Evolutionary conservation across 2,797 vertebrate species (phyloP).

Genomic region (Phrynocephalus forsythii): DNA sequence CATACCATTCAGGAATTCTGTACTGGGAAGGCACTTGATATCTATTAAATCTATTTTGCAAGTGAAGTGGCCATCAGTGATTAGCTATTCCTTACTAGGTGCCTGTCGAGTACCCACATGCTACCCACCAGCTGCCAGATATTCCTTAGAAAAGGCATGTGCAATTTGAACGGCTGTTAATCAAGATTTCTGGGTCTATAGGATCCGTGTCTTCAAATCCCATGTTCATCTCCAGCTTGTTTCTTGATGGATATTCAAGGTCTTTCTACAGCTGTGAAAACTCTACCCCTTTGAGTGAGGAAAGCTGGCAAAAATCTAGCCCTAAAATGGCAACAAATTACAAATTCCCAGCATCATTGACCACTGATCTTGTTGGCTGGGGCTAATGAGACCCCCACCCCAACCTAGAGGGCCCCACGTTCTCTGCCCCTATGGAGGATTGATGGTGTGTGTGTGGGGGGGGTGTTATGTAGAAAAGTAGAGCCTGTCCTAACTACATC

Average conservation of each 20-base stretch:
- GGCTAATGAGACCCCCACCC: neutral
- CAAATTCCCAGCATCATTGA: neutral
- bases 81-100: neutral
- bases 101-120: neutral
- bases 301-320: neutral
- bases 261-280: neutral
- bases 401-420: neutral
- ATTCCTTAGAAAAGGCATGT: neutral
- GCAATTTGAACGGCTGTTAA: no score
- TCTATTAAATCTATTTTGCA: neutral
- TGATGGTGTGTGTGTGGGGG: neutral
- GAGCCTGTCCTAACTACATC: fast-evolving
- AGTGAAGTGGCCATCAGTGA: neutral
- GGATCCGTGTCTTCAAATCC: neutral
- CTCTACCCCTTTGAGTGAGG: neutral
- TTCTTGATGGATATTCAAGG: neutral
- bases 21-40: no score
- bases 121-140: neutral
- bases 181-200: no score
- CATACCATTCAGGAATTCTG: neutral
- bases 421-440: neutral
- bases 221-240: neutral
- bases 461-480: neutral
- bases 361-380: neutral
- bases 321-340: neutral